Evolutionary conservation across 2,888 invertebrate species (phyloP), one percentile per base, ranked within the genome.

Genomic region (Aleiodes alternator): DNA sequence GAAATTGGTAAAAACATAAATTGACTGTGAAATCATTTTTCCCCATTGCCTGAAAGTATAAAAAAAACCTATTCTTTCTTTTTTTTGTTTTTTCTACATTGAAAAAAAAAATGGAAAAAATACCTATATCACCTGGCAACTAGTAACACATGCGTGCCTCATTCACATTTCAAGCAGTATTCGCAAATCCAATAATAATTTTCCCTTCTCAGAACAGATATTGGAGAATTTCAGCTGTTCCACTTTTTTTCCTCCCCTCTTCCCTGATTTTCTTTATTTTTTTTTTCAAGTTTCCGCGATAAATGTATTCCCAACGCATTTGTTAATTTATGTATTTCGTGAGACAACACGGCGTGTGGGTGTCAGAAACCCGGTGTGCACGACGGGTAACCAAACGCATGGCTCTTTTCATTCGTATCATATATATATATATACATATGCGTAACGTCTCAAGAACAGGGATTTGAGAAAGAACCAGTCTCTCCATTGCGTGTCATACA

Each of bases 281-380:
- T 72, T 48, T 43, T 57, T 4, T 8, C 43, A 59, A 43, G 66
- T 64, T 77, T 71, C 50, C 43, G 31, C 55, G 68, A 68, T 68
- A 68, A 68, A 68, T 68, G 68, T 51, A 23, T 23, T 23, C n/a
- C 59, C 9, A 48, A 68, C 75, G 73, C 71, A 69, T 72, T 79
- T 69, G 23, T 77, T 80, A 81, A 87, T 87, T 87, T 87, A 87
- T 87, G 84, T 84, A 81, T 87, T 87, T 87, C 84, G 84, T 87
- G 87, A 87, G 84, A 83, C 85, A 84, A 86, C 85, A 83, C 84
- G 87, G 87, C 87, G 87, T 87, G 87, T 87, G 87, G 87, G 87
- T 87, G 87, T 87, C 85, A 31, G 87, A 87, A 86, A 81, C 87
- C 87, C 87, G 87, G 86, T 86, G 87, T 86, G 87, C 87, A 78